A percentile compares a stretch with the other conserved stretches of the same genome.
These are phyloP conservation scores for Enteromius viviparus DNA, from an alignment of 2,797 vertebrate species.

Conservation along the genomic window DNA sequence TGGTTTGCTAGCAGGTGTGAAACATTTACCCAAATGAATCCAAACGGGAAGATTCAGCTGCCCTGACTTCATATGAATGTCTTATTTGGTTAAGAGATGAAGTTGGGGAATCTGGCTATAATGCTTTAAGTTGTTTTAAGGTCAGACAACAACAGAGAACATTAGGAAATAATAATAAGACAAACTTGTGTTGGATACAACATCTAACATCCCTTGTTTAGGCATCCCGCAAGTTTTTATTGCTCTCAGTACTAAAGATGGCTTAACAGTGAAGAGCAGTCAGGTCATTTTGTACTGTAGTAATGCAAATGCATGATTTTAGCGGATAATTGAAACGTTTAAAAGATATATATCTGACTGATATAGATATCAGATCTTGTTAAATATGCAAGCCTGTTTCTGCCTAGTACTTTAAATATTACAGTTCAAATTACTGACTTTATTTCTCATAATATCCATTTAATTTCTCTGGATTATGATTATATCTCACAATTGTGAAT, in stretches of 20 bases:
- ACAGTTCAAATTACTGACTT: too few species aligned
- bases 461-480: too few species aligned
- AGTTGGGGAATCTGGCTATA: neutral
- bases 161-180: neutral
- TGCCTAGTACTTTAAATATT: too few species aligned
- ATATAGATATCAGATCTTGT: too few species aligned
- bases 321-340: neutral
- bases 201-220: neutral
- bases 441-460: too few species aligned
- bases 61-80: too few species aligned
- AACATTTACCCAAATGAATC: neutral
- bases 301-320: neutral
- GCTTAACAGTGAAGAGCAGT: neutral
- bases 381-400: too few species aligned
- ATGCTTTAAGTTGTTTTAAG: slow-evolving; percentile 1
- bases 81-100: neutral
- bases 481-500: too few species aligned
- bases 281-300: neutral
- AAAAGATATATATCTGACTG: too few species aligned
- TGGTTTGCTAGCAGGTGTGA: neutral
- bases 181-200: neutral
- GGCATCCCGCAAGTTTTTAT: neutral
- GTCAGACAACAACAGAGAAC: neutral
- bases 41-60: neutral
- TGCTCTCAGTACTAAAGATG: neutral